Percentiles rank a stretch among this genome's conserved stretches.
Conservation (phyloP, 23 tunicate species). For the Ascidia mentula region DNA sequence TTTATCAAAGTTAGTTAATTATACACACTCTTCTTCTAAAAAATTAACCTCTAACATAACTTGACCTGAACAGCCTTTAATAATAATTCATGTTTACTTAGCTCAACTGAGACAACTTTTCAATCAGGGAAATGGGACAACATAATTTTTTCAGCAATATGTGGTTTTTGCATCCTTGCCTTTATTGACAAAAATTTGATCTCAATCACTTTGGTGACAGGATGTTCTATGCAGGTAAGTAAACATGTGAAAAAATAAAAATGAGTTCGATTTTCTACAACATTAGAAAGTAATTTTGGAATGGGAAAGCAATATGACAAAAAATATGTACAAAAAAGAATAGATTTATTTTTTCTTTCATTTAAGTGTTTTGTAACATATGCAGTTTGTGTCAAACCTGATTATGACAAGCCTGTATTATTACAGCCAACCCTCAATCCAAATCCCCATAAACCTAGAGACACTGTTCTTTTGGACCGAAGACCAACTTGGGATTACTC, state of each 20-base stretch:
- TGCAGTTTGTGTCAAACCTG: too few relatives aligned
- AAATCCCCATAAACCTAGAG: conserved; percentile 16
- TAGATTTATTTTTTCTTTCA: too few relatives aligned
- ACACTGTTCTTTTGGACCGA: conserved; percentile 48
- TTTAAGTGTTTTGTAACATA: too few relatives aligned
- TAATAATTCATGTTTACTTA: background rate
- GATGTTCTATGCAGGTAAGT: conserved; percentile 64
- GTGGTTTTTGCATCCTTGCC: background rate
- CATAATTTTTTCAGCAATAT: background rate
- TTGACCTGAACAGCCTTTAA: too few relatives aligned
- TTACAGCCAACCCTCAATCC: conserved; percentile 61
- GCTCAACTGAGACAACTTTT: background rate
- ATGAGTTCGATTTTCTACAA: too few relatives aligned
- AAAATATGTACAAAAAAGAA: too few relatives aligned
- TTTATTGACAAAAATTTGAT: conserved; percentile 6
- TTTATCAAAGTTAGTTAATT: too few relatives aligned
- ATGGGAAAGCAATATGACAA: too few relatives aligned
- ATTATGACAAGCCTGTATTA: background rate
- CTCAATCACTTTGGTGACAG: conserved; percentile 35
- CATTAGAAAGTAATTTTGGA: too few relatives aligned
- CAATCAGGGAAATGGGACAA: background rate
- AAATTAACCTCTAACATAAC: too few relatives aligned
- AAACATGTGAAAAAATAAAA: background rate
- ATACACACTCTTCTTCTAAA: too few relatives aligned
- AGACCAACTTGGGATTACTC: conserved; percentile 26